A percentile compares a stretch with the other conserved stretches of the same genome.
phyloP scores from a whole-genome alignment of 2,888 invertebrate genomes.

The Campoletis raptor region DNA sequence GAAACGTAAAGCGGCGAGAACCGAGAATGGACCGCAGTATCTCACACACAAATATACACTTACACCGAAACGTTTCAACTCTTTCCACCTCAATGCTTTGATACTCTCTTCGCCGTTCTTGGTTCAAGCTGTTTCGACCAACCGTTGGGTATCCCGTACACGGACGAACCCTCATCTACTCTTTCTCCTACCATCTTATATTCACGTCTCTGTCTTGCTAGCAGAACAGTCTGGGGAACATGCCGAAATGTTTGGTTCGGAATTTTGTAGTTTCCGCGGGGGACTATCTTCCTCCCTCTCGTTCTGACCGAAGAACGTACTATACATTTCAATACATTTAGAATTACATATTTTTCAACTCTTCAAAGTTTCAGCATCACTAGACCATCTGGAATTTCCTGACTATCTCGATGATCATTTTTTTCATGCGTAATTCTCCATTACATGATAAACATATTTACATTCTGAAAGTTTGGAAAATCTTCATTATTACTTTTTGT shows the following conservation, averaged over 20 bases:
- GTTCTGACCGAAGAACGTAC: too few species aligned
- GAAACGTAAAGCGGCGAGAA: slow-evolving; percentile 54
- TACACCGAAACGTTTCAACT: slow-evolving; percentile 49
- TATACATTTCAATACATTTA: too few species aligned
- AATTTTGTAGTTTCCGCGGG: slow-evolving; percentile 57
- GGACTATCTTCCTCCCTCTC: slow-evolving; percentile 23
- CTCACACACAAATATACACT: slow-evolving; percentile 34
- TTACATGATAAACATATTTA: too few species aligned
- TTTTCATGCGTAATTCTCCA: too few species aligned
- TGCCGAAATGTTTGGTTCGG: slow-evolving; percentile 64
- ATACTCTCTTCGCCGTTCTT: slow-evolving; percentile 64
- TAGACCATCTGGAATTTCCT: too few species aligned
- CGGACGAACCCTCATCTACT: slow-evolving; percentile 31
- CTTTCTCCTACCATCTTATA: slow-evolving; percentile 30
- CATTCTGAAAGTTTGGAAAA: too few species aligned
- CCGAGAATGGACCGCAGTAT: slow-evolving; percentile 47
- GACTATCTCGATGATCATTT: too few species aligned
- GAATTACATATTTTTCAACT: too few species aligned
- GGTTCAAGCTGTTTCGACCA: slow-evolving; percentile 39
- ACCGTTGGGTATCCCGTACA: slow-evolving; percentile 56
- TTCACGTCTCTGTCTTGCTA: slow-evolving; percentile 44
- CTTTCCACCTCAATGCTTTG: slow-evolving; percentile 64
- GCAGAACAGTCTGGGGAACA: slow-evolving; percentile 54
- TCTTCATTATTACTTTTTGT: too few species aligned
- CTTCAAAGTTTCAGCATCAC: too few species aligned